phyloP scores from a whole-genome alignment of 2,797 vertebrate genomes.

The Crotalus adamanteus region DNA sequence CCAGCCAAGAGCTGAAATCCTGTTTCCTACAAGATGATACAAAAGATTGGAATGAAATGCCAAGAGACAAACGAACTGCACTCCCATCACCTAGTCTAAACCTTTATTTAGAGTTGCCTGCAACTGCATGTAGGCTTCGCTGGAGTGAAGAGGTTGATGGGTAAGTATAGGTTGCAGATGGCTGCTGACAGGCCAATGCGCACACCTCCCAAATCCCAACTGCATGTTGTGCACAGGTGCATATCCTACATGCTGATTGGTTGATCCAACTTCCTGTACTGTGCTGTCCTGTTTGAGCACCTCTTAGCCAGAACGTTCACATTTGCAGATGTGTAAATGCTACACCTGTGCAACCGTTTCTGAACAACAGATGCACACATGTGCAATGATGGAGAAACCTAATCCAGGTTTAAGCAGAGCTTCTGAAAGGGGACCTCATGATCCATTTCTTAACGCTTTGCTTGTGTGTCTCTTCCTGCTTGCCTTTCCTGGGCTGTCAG shows the following conservation, averaged over 20 bases:
- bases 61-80: background rate
- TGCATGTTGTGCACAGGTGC: background rate
- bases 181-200: too few relatives aligned
- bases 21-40: background rate
- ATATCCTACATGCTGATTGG: background rate
- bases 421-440: background rate
- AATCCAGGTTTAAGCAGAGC: background rate
- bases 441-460: constrained; percentile 14
- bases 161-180: background rate
- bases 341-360: background rate
- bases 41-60: background rate
- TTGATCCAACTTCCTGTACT: background rate
- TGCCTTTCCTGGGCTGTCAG: constrained; percentile 13
- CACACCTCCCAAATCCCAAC: background rate
- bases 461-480: constrained; percentile 35
- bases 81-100: background rate
- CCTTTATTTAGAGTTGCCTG: background rate
- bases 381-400: background rate
- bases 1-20: background rate
- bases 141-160: background rate
- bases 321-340: background rate
- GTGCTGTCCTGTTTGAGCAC: background rate
- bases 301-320: background rate
- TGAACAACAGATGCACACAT: background rate
- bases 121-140: background rate